Evolutionary conservation across 2,113 vertebrate genomes (phyloP).

Genomic region (Cheilinus undulatus): DNA sequence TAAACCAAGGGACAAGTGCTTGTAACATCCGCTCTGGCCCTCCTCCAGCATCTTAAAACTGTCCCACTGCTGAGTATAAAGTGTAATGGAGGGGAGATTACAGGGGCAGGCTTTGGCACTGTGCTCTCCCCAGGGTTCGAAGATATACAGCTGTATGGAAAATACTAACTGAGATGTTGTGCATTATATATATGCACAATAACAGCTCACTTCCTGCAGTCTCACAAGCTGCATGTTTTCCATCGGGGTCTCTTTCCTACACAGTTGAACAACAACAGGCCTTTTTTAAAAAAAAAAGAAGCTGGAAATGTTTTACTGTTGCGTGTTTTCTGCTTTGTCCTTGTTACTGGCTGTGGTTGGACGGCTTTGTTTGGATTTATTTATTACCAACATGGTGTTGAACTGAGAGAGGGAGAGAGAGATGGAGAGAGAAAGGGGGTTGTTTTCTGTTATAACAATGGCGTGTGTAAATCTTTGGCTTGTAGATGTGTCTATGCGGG

Average conservation of each 20-base stretch:
- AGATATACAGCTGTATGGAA: conserved; percentile 65
- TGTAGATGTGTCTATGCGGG: conserved; percentile 12
- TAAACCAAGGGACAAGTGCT: conserved; percentile 17
- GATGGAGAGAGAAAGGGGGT: conserved; percentile 1
- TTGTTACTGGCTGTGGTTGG: conserved; percentile 57
- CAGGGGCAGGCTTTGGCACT: conserved; percentile 51
- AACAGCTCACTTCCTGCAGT: conserved; percentile 72
- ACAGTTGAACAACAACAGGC: conserved; percentile 63
- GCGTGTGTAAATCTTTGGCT: conserved; percentile 23
- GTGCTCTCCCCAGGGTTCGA: conserved; percentile 49
- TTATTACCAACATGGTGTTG: conserved; percentile 50
- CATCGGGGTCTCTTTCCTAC: conserved; percentile 20
- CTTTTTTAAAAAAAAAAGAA: conserved; percentile 54
- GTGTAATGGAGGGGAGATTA: conserved; percentile 37
- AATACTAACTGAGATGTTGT: conserved; percentile 56
- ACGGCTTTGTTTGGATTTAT: conserved; percentile 61
- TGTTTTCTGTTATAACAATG: conserved; percentile 33
- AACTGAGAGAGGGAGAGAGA: conserved; percentile 44
- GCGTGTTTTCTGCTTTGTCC: conserved; percentile 54
- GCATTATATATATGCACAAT: conserved; percentile 57
- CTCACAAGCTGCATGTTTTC: conserved; percentile 63
- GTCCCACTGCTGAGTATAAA: conserved; percentile 47
- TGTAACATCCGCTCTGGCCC: conserved; percentile 28
- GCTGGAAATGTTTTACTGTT: conserved; percentile 60
- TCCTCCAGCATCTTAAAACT: conserved; percentile 55